These are phyloP conservation scores for Ispidina picta DNA, from an alignment of 2,797 vertebrate species.

Conservation along the genomic window DNA sequence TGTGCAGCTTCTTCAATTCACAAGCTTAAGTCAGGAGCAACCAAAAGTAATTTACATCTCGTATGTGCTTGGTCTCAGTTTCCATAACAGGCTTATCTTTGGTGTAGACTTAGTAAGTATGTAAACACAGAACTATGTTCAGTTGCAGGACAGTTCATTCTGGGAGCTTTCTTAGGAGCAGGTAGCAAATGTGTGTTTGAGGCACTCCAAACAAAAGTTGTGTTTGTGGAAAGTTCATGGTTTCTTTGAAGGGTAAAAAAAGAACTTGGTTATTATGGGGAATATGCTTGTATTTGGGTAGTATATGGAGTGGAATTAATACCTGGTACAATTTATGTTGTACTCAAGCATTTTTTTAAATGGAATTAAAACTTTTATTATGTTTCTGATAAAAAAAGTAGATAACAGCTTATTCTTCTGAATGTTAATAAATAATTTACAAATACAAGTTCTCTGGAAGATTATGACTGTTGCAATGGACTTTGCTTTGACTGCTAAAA, in stretches of 20 bases:
- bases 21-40: not conserved
- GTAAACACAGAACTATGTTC: not conserved
- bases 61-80: rapidly evolving
- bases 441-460: not conserved
- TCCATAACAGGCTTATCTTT: not conserved
- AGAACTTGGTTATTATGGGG: not conserved
- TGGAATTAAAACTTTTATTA: not conserved
- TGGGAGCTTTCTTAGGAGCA: not conserved
- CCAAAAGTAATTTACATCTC: not conserved
- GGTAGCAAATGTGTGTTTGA: not conserved
- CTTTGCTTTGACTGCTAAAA: not conserved
- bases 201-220: not conserved
- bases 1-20: not conserved
- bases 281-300: not conserved
- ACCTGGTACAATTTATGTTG: rapidly evolving
- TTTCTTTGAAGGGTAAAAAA: not conserved
- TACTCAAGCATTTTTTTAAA: rapidly evolving
- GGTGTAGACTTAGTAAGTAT: not conserved
- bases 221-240: not conserved
- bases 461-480: not conserved
- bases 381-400: not conserved
- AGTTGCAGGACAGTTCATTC: not conserved
- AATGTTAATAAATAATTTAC: not conserved
- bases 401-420: not conserved
- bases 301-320: not conserved